Conservation (phyloP, 2,797 vertebrate species). For the Rhinatrema bivittatum region DNA sequence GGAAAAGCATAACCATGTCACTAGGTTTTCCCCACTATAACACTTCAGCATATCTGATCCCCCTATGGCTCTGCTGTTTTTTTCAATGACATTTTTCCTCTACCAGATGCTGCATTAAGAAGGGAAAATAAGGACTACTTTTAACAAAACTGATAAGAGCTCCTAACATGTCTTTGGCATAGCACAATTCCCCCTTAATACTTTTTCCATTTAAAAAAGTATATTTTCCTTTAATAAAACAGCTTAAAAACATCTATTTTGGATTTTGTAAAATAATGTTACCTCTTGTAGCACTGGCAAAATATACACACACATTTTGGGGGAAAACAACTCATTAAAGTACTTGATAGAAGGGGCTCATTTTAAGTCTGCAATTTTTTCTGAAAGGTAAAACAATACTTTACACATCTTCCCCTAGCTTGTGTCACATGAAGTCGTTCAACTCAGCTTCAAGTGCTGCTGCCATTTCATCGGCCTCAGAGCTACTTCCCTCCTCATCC, state of each 20-base stretch:
- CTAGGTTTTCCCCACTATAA: background rate
- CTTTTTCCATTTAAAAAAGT: conserved; percentile 47
- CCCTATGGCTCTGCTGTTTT: background rate
- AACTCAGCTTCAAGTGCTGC: conserved; percentile 88
- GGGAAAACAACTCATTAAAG: conserved; percentile 10
- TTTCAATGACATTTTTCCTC: conserved; percentile 8
- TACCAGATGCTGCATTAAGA: background rate
- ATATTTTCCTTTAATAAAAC: conserved; percentile 53
- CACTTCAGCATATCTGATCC: background rate
- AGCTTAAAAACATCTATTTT: conserved; percentile 57
- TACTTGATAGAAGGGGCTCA: conserved; percentile 14
- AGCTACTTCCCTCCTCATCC: conserved; percentile 88
- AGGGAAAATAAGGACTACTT: conserved; percentile 7
- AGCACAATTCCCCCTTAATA: conserved; percentile 30
- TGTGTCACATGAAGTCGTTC: conserved; percentile 83
- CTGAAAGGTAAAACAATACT: conserved; percentile 23
- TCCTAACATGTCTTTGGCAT: conserved; percentile 50
- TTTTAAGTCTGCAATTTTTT: conserved; percentile 8
- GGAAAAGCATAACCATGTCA: background rate
- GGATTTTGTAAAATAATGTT: conserved; percentile 46
- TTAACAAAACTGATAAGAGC: conserved; percentile 26
- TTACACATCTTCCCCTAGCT: conserved; percentile 1
- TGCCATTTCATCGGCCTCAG: conserved; percentile 93
- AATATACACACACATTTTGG: conserved; percentile 33
- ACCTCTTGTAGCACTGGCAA: conserved; percentile 41